Evolutionary conservation across 2,113 vertebrate genomes (phyloP), one percentile per base, ranked within the genome.

Genomic region (Xenotilapia leptura): DNA sequence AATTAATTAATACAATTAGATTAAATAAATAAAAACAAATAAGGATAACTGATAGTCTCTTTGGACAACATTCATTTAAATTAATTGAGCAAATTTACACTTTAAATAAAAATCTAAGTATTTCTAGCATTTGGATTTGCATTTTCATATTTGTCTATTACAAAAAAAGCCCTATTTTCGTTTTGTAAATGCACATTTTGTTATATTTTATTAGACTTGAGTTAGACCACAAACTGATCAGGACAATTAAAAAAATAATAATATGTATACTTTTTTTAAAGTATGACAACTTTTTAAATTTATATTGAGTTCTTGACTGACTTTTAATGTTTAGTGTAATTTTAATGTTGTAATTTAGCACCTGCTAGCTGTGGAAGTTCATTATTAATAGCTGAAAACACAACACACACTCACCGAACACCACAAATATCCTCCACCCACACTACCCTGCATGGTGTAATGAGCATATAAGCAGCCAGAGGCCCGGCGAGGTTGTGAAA

Each of bases 311-410:
- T 65, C 26, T 49, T 6, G 9, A 2, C 83, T 5, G 7, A 31
- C 45, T 40, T 77, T 58, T 26, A 40, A 31, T 70, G 14, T 6
- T 83, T 65, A 31, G 13, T 86, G 9, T 65, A 80, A 68, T 2
- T 38, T 6, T 70, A 49, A 47, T 12, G 45, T 80, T 81, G 28
- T 86, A 84, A 86, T 89, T 84, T 83, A 58, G 5, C 60, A 23
- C 54, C 36, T 91, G 54, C 31, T 47, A 33, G 79, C 70, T 88
- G 23, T 6, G 51, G 33, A 19, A 17, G 53, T 58, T 40, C 70
- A 79, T 85, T 79, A 83, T 83, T 90, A 83, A 83, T 82, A 62
- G 65, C 42, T 47, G 31, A 54, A 77, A 83, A 86, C 53, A 70
- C 49, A 47, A 38, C 11, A 56, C 17, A 62, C 45, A 79, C 42